Evolutionary conservation across 1,140 invertebrate genomes (phyloP).

Genomic region (Heterodera schachtii): DNA sequence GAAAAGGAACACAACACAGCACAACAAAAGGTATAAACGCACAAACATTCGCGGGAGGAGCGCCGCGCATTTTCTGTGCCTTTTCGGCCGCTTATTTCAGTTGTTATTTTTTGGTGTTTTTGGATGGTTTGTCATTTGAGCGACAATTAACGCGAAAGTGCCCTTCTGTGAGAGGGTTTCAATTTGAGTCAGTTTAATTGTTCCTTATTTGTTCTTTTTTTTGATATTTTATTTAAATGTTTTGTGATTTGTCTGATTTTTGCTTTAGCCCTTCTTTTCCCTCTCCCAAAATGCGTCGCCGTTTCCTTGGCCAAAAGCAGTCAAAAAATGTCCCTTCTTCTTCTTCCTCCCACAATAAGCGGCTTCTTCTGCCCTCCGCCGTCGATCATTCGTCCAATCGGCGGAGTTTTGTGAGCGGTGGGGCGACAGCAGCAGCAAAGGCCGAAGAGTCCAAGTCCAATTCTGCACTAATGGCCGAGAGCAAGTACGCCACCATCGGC

Average conservation of each 20-base stretch:
- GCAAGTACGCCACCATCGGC: slow-evolving; percentile 20
- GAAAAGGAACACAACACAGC: neutral
- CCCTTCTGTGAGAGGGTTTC: neutral
- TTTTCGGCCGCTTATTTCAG: neutral
- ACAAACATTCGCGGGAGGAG: neutral
- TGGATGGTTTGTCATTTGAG: too few species aligned
- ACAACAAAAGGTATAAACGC: neutral
- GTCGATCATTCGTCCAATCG: neutral
- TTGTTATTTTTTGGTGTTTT: neutral
- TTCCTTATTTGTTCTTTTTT: neutral
- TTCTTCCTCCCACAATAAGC: neutral
- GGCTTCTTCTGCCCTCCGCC: neutral
- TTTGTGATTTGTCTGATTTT: neutral
- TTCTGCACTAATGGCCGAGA: slow-evolving; percentile 18
- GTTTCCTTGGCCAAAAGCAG: slow-evolving; percentile 5
- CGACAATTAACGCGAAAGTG: neutral
- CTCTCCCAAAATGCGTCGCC: neutral
- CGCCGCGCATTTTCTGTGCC: neutral
- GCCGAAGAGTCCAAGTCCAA: neutral
- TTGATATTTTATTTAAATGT: neutral
- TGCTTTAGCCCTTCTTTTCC: neutral
- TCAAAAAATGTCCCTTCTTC: neutral
- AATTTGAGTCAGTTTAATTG: neutral
- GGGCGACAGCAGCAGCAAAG: neutral
- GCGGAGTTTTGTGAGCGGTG: neutral